A percentile compares a stretch with the other conserved stretches of the same genome.
Conservation (phyloP, 2,888 invertebrate species). For the Tachina grossa region DNA sequence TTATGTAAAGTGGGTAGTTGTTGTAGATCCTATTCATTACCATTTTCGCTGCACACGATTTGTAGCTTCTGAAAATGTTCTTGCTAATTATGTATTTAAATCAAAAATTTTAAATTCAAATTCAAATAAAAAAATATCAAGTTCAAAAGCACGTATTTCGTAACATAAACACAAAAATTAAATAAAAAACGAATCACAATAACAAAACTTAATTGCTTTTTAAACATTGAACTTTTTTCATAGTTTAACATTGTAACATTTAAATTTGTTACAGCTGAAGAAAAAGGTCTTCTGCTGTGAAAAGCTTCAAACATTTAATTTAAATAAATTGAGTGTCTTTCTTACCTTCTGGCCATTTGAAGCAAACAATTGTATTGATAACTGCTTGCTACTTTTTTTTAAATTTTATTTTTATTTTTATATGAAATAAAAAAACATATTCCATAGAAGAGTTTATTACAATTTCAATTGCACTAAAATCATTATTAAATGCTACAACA, state of each 20-base stretch:
- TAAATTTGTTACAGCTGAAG: conserved; percentile 29
- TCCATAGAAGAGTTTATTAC: conserved; percentile 24
- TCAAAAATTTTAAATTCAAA: background rate
- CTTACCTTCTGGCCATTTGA: conserved; percentile 38
- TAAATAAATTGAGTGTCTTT: conserved; percentile 3
- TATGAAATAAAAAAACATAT: conserved; percentile 10
- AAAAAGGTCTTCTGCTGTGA: conserved; percentile 52
- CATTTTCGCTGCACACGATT: background rate
- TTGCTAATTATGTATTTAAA: background rate
- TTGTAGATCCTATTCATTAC: no score
- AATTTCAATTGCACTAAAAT: conserved; percentile 35
- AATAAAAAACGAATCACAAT: background rate
- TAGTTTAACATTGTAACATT: conserved; percentile 55
- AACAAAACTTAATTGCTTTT: no score
- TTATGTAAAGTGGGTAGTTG: no score
- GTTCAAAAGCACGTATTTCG: conserved; percentile 1
- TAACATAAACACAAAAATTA: background rate
- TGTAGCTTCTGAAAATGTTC: background rate
- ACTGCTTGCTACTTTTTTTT: conserved; percentile 9
- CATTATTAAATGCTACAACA: background rate
- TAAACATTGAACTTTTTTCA: conserved; percentile 29
- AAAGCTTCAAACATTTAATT: conserved; percentile 11
- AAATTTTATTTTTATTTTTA: background rate
- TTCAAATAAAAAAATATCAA: background rate
- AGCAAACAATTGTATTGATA: conserved; percentile 50